Evolutionary conservation across 2,888 invertebrate species (phyloP).

Genomic region (Osmoderma eremita): DNA sequence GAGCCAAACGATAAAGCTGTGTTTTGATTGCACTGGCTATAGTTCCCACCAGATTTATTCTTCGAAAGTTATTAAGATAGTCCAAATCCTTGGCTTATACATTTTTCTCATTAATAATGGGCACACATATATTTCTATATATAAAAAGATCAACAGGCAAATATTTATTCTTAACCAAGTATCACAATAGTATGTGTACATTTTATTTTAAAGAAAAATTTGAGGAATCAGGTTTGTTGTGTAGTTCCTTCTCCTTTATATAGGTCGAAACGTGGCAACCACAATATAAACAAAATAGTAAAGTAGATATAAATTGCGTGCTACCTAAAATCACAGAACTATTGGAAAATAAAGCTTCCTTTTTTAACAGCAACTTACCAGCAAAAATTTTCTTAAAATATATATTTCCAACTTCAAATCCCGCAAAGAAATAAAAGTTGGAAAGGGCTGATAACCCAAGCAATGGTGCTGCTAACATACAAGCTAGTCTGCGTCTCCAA

Average conservation of each 20-base stretch:
- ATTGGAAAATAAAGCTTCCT: conserved; percentile 16
- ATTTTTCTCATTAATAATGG: too few relatives aligned
- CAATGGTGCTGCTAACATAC: conserved; percentile 76
- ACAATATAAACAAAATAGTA: conserved; percentile 66
- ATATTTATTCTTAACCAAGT: too few relatives aligned
- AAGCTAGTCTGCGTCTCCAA: conserved; percentile 72
- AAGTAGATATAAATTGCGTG: conserved; percentile 53
- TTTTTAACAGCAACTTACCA: conserved; percentile 60
- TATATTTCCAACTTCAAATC: conserved; percentile 76
- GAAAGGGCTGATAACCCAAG: conserved; percentile 84
- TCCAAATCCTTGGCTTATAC: too few relatives aligned
- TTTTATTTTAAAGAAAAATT: too few relatives aligned
- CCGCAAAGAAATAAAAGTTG: conserved; percentile 89
- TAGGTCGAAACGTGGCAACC: conserved; percentile 69
- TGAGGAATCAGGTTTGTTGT: neutral
- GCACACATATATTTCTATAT: too few relatives aligned
- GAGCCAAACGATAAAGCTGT: too few relatives aligned
- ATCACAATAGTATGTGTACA: too few relatives aligned
- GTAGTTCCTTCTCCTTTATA: conserved; percentile 59
- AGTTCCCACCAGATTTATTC: too few relatives aligned
- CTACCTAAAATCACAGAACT: conserved; percentile 59
- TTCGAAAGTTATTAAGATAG: too few relatives aligned
- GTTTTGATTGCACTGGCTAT: too few relatives aligned
- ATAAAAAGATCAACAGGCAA: too few relatives aligned
- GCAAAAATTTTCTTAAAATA: conserved; percentile 71